phyloP scores from a whole-genome alignment of 2,113 vertebrate species.

The Sinocyclocheilus maitianheensis region DNA sequence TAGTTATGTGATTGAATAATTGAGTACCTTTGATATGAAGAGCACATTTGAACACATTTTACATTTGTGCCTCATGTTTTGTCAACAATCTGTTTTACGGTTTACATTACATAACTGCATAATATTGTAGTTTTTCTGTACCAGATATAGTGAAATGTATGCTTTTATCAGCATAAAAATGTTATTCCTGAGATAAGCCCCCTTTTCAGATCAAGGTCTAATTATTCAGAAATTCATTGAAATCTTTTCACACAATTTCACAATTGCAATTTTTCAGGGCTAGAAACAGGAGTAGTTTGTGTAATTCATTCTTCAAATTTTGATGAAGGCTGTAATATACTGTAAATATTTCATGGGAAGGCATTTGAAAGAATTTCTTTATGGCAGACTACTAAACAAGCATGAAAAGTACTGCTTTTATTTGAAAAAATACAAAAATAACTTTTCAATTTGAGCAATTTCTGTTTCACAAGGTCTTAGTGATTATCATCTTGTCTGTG shows the following conservation, averaged over 20 bases:
- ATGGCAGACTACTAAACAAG: not conserved
- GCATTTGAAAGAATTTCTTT: too few relatives aligned
- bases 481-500: too few relatives aligned
- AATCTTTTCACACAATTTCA: not conserved
- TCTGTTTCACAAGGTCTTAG: not conserved
- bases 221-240: not conserved
- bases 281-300: too few relatives aligned
- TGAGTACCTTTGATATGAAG: not conserved
- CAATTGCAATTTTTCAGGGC: too few relatives aligned
- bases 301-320: too few relatives aligned
- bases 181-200: not conserved
- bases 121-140: too few relatives aligned
- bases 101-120: too few relatives aligned
- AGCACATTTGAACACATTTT: not conserved
- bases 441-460: slow-evolving; percentile 18
- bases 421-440: slow-evolving; percentile 54
- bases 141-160: too few relatives aligned
- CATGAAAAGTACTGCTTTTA: slow-evolving; percentile 36
- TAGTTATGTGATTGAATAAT: not conserved
- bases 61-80: too few relatives aligned
- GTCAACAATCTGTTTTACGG: not conserved
- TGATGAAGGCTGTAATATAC: too few relatives aligned
- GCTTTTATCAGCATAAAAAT: not conserved
- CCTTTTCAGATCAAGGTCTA: not conserved
- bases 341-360: too few relatives aligned